These are phyloP conservation scores for Syrmaticus mikado DNA, from an alignment of 2,113 vertebrate species.

Conservation along the genomic window DNA sequence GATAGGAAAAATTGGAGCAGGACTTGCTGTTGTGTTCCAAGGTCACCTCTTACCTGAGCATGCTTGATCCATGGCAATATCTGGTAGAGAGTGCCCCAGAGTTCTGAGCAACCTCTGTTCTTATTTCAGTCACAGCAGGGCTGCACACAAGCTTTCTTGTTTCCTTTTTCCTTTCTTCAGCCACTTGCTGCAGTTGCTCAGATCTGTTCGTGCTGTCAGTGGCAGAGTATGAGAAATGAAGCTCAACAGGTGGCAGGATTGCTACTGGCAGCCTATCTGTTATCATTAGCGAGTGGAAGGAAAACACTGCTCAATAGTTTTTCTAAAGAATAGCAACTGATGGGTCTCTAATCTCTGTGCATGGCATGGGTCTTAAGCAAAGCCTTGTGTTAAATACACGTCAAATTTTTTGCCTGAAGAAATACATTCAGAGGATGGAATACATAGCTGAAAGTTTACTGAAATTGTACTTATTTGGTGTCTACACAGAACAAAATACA, in stretches of 20 bases:
- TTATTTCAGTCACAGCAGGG: not conserved
- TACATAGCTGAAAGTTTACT: not conserved
- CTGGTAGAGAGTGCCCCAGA: not conserved
- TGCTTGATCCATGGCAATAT: rapidly evolving
- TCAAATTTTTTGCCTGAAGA: not conserved
- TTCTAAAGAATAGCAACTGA: not conserved
- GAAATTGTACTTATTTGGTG: not conserved
- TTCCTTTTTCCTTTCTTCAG: not conserved
- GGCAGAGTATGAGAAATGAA: not conserved
- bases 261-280: not conserved
- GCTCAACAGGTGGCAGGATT: not conserved
- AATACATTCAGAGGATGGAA: not conserved
- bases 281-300: not conserved
- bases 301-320: not conserved
- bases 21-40: not conserved
- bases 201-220: rapidly evolving
- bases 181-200: not conserved
- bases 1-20: not conserved
- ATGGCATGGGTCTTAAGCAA: not conserved
- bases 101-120: not conserved
- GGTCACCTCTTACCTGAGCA: not conserved
- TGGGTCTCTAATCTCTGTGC: not conserved
- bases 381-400: not conserved
- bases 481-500: not conserved
- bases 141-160: not conserved